phyloP scores from a whole-genome alignment of 2,113 vertebrate genomes.

The Erythrocercus mccallii region DNA sequence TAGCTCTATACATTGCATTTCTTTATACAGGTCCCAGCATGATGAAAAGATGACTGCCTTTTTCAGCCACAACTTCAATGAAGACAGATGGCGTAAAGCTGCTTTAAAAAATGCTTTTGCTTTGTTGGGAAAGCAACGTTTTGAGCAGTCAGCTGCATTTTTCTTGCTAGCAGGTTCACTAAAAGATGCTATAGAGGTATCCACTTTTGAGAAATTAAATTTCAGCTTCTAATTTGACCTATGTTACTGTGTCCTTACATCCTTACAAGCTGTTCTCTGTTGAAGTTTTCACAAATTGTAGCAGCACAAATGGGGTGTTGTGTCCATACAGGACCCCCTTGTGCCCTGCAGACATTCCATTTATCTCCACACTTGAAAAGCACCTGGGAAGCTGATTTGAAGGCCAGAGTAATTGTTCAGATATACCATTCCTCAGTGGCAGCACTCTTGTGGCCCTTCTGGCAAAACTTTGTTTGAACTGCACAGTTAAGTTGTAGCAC shows the following conservation, averaged over 20 bases:
- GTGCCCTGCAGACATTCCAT: background rate
- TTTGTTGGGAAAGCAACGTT: slow-evolving; percentile 95
- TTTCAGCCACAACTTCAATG: slow-evolving; percentile 96
- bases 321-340: background rate
- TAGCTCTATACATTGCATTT: background rate
- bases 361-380: background rate
- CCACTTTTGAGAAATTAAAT: background rate
- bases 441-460: background rate
- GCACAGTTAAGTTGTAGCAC: background rate
- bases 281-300: background rate
- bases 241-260: background rate
- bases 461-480: background rate
- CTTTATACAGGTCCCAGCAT: slow-evolving; percentile 85
- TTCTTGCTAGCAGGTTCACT: slow-evolving; percentile 95
- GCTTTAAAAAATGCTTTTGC: slow-evolving; percentile 98
- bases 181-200: slow-evolving; percentile 97
- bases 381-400: background rate
- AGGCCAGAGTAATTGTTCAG: background rate
- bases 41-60: slow-evolving; percentile 98
- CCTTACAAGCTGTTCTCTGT: background rate
- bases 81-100: slow-evolving; percentile 96
- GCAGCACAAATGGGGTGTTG: background rate
- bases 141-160: slow-evolving; percentile 96
- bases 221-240: background rate
- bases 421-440: background rate